Evolutionary conservation across 1,140 invertebrate species (phyloP).

Genomic region (Theocolax elegans): DNA sequence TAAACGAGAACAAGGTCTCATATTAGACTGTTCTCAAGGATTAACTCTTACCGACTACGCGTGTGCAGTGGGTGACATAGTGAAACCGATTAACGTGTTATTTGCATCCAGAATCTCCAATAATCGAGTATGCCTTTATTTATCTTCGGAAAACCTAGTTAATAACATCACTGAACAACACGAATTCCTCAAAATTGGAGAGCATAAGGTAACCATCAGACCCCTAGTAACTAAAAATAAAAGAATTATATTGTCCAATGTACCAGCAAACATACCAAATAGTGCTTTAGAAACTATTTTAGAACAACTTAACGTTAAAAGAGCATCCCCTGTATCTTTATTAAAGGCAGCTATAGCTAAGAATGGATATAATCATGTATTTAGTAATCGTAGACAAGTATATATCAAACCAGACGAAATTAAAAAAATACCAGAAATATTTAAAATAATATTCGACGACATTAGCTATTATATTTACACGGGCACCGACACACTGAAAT

Average conservation of each 20-base stretch:
- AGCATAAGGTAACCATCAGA: neutral
- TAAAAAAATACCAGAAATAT: constrained; percentile 9
- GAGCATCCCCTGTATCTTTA: neutral
- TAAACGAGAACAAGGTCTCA: neutral
- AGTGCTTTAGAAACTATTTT: constrained; percentile 3
- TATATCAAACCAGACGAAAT: constrained; percentile 8
- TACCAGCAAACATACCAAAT: neutral
- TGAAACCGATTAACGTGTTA: neutral
- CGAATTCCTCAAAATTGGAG: neutral
- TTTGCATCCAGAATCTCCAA: neutral
- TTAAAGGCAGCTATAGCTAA: neutral
- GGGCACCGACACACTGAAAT: too few relatives aligned
- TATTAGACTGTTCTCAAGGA: neutral
- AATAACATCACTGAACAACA: neutral
- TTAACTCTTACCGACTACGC: neutral
- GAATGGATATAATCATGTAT: constrained; percentile 6
- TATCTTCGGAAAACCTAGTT: neutral
- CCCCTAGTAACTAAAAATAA: constrained; percentile 17
- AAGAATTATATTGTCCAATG: constrained; percentile 17
- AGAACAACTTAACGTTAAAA: neutral
- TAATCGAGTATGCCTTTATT: neutral
- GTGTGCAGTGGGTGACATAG: neutral
- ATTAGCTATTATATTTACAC: neutral
- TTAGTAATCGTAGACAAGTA: neutral
- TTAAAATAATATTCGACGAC: neutral